A percentile compares a stretch with the other conserved stretches of the same genome.
These are phyloP conservation scores for Ramphastos sulfuratus DNA, from an alignment of 2,113 vertebrate genomes.

Conservation along the genomic window DNA sequence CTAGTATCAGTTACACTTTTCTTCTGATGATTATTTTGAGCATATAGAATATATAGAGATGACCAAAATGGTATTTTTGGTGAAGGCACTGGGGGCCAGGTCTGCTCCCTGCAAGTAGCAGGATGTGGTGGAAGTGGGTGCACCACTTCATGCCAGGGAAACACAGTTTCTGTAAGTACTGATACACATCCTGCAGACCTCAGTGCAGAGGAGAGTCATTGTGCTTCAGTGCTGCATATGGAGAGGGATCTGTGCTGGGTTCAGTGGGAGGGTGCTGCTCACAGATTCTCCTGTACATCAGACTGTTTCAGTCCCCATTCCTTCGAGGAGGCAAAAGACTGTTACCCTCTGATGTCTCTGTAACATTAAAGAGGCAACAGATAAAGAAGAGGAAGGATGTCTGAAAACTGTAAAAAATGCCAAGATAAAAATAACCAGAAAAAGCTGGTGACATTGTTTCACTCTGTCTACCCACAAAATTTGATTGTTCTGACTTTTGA, in stretches of 20 bases:
- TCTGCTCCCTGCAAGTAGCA: neutral
- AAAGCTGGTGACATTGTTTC: neutral
- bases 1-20: conserved; percentile 38
- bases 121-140: neutral
- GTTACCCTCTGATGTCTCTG: neutral
- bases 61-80: conserved; percentile 11
- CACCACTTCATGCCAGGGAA: neutral
- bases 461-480: neutral
- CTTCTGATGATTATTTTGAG: conserved; percentile 60
- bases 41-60: conserved; percentile 46
- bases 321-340: neutral
- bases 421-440: neutral
- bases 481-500: neutral
- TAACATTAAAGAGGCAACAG: neutral
- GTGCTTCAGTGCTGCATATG: neutral
- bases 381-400: neutral
- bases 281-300: neutral
- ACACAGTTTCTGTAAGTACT: neutral
- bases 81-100: neutral
- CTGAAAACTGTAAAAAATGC: neutral
- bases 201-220: fast-evolving
- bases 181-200: neutral
- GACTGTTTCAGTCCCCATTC: neutral
- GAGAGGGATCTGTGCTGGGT: neutral
- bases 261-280: neutral